Evolutionary conservation across 2,888 invertebrate species (phyloP).

Genomic region (Xestia sexstrigata): DNA sequence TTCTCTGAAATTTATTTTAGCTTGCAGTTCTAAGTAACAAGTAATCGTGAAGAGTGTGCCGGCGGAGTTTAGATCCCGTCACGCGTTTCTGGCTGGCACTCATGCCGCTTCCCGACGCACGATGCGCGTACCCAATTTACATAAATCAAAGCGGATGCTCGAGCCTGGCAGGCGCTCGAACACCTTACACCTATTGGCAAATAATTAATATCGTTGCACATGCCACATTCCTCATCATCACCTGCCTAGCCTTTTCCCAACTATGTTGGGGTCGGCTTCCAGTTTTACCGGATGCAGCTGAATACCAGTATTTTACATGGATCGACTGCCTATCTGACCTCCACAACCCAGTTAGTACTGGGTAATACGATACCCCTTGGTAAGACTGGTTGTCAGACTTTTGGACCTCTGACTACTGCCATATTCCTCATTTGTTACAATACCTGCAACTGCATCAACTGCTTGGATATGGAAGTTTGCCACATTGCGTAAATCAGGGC

Average conservation of each 20-base stretch:
- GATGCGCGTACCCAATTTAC: slow-evolving; percentile 78
- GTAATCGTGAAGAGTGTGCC: slow-evolving; percentile 58
- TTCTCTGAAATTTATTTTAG: slow-evolving; percentile 61
- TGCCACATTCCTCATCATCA: slow-evolving; percentile 52
- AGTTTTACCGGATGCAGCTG: too few species aligned
- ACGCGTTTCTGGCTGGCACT: slow-evolving; percentile 68
- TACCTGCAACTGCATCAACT: slow-evolving; percentile 52
- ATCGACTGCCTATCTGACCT: too few species aligned
- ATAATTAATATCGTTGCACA: slow-evolving; percentile 71
- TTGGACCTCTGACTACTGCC: too few species aligned
- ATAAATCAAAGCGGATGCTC: slow-evolving; percentile 79
- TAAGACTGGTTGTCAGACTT: too few species aligned
- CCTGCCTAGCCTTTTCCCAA: too few species aligned
- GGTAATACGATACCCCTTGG: too few species aligned
- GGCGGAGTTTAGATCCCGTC: slow-evolving; percentile 67
- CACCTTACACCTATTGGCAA: slow-evolving; percentile 74
- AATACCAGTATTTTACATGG: too few species aligned
- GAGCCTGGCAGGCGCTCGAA: slow-evolving; percentile 68
- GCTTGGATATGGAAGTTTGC: slow-evolving; percentile 25
- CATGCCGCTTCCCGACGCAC: slow-evolving; percentile 71
- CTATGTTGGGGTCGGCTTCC: too few species aligned
- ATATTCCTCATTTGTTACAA: slow-evolving; percentile 56
- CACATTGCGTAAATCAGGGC: slow-evolving; percentile 51
- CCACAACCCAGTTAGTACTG: too few species aligned
- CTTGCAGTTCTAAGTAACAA: slow-evolving; percentile 57